Conservation (phyloP, 2,113 vertebrate species). For the Sebastes fasciatus region DNA sequence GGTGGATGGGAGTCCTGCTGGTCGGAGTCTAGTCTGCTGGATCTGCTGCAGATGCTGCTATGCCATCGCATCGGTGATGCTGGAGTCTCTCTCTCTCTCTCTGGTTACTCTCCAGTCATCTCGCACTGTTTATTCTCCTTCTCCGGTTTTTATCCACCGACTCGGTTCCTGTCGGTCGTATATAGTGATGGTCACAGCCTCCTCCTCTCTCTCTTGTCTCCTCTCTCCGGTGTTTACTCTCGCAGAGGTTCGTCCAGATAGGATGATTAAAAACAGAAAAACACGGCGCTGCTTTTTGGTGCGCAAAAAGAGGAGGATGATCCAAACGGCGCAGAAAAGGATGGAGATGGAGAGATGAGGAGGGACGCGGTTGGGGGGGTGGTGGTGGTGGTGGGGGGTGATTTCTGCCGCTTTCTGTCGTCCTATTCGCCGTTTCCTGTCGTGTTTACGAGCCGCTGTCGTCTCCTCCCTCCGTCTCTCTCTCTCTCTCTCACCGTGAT, state of each 20-base stretch:
- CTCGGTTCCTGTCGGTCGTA: background rate
- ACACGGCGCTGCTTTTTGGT: background rate
- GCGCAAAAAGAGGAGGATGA: constrained; percentile 5
- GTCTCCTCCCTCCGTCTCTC: constrained; percentile 41
- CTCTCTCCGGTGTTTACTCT: no score
- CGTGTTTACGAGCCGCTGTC: constrained; percentile 71
- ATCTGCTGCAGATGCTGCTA: constrained; percentile 52
- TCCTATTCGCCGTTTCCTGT: constrained; percentile 64
- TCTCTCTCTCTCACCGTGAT: no score
- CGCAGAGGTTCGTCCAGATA: no score
- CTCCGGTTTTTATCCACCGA: constrained; percentile 3
- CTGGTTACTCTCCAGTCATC: constrained; percentile 32
- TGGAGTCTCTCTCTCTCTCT: constrained; percentile 9
- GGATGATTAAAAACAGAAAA: background rate
- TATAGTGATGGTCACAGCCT: no score
- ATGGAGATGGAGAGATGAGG: constrained; percentile 59
- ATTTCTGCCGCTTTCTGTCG: constrained; percentile 53
- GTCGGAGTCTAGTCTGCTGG: constrained; percentile 40
- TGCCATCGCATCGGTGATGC: constrained; percentile 61
- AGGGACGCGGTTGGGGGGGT: constrained; percentile 26
- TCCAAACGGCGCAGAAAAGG: constrained; percentile 21
- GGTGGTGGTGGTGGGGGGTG: constrained; percentile 17
- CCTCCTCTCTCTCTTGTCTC: no score
- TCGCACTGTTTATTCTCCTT: constrained; percentile 31
- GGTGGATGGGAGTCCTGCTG: constrained; percentile 64